Evolutionary conservation across 2,113 vertebrate species (phyloP).

Genomic region (Eubucco bourcierii): DNA sequence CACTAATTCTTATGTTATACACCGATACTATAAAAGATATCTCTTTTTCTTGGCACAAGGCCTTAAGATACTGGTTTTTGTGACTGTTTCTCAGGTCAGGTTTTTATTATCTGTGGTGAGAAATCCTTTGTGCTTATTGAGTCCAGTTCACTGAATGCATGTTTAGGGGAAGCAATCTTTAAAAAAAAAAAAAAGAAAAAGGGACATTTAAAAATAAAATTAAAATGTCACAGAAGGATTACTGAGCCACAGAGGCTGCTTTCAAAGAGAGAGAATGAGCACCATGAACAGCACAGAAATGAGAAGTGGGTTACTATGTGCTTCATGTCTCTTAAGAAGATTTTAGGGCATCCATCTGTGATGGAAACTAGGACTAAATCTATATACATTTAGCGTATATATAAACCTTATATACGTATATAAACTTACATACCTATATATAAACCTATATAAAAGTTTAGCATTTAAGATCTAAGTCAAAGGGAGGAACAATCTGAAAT

Average conservation of each 20-base stretch:
- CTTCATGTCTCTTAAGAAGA: not conserved
- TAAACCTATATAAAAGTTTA: not conserved
- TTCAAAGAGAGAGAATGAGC: not conserved
- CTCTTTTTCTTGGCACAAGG: not conserved
- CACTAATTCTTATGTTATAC: not conserved
- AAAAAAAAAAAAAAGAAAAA: not conserved
- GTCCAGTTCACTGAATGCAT: not conserved
- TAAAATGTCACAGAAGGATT: not conserved
- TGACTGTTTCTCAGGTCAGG: not conserved
- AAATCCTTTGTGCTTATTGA: not conserved
- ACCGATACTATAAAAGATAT: not conserved
- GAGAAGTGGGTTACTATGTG: not conserved
- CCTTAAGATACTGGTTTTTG: not conserved
- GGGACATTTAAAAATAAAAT: constrained; percentile 3
- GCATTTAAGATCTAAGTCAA: constrained; percentile 25
- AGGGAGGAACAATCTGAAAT: not conserved
- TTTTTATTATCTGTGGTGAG: not conserved
- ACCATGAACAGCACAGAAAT: not conserved
- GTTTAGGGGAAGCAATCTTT: not conserved
- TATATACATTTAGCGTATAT: too few species aligned
- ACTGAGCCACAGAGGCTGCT: not conserved
- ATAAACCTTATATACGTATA: too few species aligned
- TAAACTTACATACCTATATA: too few species aligned
- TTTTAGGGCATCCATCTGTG: not conserved
- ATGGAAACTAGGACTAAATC: not conserved